A percentile compares a stretch with the other conserved stretches of the same genome.
phyloP scores from a whole-genome alignment of 1,140 invertebrate genomes.

The Hycleus phaleratus region DNA sequence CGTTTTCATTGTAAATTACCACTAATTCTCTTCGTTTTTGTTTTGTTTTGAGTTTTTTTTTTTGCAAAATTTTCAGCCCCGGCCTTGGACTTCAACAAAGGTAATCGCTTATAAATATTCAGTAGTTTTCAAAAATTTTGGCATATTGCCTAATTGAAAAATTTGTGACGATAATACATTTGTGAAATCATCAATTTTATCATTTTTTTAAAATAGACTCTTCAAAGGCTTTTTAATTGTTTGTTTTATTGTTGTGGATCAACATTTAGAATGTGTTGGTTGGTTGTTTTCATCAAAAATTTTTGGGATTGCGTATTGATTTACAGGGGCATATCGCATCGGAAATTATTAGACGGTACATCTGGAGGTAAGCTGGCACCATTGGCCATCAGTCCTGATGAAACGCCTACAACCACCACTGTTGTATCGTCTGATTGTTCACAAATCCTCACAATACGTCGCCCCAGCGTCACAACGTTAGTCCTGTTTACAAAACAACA shows the following conservation, averaged over 20 bases:
- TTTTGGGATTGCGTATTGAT: conserved; percentile 35
- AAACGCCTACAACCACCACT: conserved; percentile 19
- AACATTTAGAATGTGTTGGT: not conserved
- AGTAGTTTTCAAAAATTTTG: no score
- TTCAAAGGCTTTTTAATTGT: not conserved
- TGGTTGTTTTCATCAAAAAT: not conserved
- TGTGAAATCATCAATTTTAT: not conserved
- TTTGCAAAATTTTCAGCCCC: conserved; percentile 25
- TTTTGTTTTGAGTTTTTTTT: conserved; percentile 7
- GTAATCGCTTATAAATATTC: no score
- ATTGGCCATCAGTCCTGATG: conserved; percentile 45
- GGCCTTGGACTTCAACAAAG: conserved; percentile 25
- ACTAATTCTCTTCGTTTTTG: conserved; percentile 6
- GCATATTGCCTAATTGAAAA: no score
- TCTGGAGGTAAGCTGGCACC: conserved; percentile 46
- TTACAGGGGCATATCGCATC: conserved; percentile 44
- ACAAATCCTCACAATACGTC: conserved; percentile 26
- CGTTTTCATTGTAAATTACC: not conserved
- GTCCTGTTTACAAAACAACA: conserved; percentile 15
- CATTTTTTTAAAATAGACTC: not conserved
- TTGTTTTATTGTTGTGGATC: not conserved
- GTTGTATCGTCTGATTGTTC: conserved; percentile 20
- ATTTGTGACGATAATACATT: not conserved
- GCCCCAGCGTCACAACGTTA: conserved; percentile 40
- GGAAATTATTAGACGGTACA: conserved; percentile 47